Base-by-base conservation (phyloP, 2,888 invertebrate genomes). In the Melinaea menophilus region DNA sequence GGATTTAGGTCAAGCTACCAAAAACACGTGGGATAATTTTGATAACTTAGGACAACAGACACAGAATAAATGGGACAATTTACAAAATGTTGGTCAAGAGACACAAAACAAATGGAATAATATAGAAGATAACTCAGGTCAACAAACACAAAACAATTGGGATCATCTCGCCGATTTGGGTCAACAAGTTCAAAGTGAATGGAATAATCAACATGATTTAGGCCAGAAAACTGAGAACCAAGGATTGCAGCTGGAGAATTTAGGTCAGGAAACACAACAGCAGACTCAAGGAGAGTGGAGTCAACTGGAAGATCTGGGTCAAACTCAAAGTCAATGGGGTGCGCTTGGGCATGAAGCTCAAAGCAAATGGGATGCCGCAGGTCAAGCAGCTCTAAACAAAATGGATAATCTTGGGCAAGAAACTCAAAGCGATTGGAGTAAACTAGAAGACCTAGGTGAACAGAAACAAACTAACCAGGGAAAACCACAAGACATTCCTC, bases 61-160 rank as follows among this genome's bases (percentile, higher is more conserved):
- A 45, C 73, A 72, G 71, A 76, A 69, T 35, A 65, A 69, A 33
- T 75, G 74, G 75, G 70, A 72, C 45, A 73, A 75, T 34, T 60
- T 74, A 56, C 77, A 79, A 68, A 66, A 78, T 61, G 66, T 77
- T 54, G 75, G 73, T 55, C 84, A 84, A 65, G 79, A 82, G 69
- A 69, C 75, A 5, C 75, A 77, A 72, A 73, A 60, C 58, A 67
- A 73, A 56, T 74, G 69, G 72, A 68, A 74, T 13, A 72, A 72
- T 35, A 63, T 71, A 37, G 75, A 75, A 65, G 70, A 76, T 61
- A 41, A 41, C 41, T 66, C 74, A 41, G 73, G 68, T 4, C 79
- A 79, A 66, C 75, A 79, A 68, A 66, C 71, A 9, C 73, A 72
- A 71, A 75, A 66, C 33, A 72, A 73, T 58, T 77, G 68, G 71